Conservation (phyloP, 1,140 invertebrate genomes). For the Batillaria attramentaria region DNA sequence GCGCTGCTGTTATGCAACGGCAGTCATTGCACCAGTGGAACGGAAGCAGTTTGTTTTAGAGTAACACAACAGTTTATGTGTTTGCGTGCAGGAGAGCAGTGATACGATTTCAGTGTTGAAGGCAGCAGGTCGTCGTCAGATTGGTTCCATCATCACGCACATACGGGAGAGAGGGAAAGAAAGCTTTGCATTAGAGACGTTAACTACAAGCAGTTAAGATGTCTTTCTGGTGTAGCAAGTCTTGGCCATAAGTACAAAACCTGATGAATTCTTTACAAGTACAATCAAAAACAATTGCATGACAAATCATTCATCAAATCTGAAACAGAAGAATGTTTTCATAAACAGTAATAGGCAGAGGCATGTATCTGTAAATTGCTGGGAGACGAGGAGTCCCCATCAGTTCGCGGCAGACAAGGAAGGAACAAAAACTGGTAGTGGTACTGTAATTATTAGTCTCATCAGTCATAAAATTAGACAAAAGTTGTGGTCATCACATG, state of each 20-base stretch:
- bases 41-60: neutral
- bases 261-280: too few relatives aligned
- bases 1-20: slow-evolving; percentile 17
- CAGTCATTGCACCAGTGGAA: neutral
- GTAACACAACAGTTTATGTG: neutral
- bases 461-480: too few relatives aligned
- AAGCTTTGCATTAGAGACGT: slow-evolving; percentile 16
- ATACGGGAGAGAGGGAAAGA: neutral
- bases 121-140: neutral
- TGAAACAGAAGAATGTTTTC: neutral
- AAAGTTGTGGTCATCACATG: too few relatives aligned
- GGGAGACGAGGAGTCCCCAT: neutral
- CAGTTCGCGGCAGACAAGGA: too few relatives aligned
- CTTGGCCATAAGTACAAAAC: too few relatives aligned
- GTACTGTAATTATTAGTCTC: neutral
- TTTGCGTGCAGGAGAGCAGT: neutral
- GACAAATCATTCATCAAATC: too few relatives aligned
- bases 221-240: neutral
- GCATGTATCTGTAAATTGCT: neutral
- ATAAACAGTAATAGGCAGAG: slow-evolving; percentile 9
- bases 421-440: too few relatives aligned
- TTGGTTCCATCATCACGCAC: neutral
- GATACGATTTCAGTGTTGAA: neutral
- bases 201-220: neutral
- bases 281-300: too few relatives aligned